Evolutionary conservation across 2,888 invertebrate genomes (phyloP), one percentile per base, ranked within the genome.

Genomic region (Alentia gelatinosa): DNA sequence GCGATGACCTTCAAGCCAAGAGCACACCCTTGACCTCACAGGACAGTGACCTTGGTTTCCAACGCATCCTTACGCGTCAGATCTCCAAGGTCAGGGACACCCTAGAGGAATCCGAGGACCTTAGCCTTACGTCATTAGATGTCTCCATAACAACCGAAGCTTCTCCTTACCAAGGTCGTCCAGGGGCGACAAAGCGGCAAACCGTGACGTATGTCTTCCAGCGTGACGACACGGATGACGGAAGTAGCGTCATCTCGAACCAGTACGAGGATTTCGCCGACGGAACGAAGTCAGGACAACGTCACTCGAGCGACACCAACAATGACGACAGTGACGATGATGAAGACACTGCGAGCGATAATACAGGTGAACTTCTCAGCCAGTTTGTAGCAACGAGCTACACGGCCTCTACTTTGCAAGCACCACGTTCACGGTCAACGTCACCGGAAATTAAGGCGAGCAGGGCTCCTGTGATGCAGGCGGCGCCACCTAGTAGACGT

Each of bases 71-170:
- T 19, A 30, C 23, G 1, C 15, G 83, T 4, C 83, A 83, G 83
- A 83, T 83, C 39, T 83, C 83, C 83, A 83, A 83, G 83, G 83
- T 83, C 83, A 83, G 37, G 39, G 40, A 68, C 33, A n/a, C 56
- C n/a, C 30, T 15, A 7, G 83, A 83, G 83, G 83, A 83, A 5
- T 4, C 39, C 9, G 15, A 37, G 7, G 37, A 37, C 15, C 0
- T 3, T 4, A 35, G 19, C 26, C 35, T 83, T 0, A 35, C 83
- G 3, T 9, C 1, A 1, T 4, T 1, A 37, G 83, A 83, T 4
- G 30, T 83, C 15, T 37, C 83, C 19, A 26, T 83, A 9, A 40
- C 37, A 37, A 83, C 33, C 39, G 83, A 83, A 26, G 39, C n/a
- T 12, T 30, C 26, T 3, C 47, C 47, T 19, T 12, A 19, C 19